These are phyloP conservation scores for Ectropis grisescens DNA, from an alignment of 1,140 invertebrate species.

Conservation along the genomic window DNA sequence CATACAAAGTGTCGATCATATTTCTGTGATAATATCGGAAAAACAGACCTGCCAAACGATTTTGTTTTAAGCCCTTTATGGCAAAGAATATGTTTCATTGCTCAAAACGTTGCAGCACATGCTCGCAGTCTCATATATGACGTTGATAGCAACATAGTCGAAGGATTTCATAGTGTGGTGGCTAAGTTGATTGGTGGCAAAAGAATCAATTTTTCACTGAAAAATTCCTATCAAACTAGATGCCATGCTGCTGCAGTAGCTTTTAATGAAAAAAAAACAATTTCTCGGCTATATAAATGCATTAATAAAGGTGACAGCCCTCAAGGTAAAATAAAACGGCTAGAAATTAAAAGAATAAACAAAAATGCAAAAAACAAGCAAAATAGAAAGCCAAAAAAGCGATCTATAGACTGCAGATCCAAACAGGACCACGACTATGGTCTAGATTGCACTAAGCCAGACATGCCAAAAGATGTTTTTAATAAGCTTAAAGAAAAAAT, in stretches of 20 bases:
- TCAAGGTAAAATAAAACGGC: not conserved
- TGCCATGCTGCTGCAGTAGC: constrained; percentile 2
- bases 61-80: too few relatives aligned
- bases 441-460: constrained; percentile 1
- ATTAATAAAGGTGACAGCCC: not conserved
- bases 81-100: too few relatives aligned
- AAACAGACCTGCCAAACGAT: too few relatives aligned
- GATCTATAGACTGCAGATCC: not conserved
- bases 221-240: constrained; percentile 1
- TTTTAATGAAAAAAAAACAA: not conserved
- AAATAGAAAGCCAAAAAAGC: constrained; percentile 1
- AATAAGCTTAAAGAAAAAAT: not conserved
- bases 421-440: constrained; percentile 2
- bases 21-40: too few relatives aligned
- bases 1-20: too few relatives aligned
- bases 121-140: not conserved
- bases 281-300: not conserved
- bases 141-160: constrained; percentile 1
- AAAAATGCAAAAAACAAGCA: not conserved
- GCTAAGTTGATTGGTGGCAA: constrained; percentile 4
- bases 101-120: not conserved
- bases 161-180: constrained; percentile 1
- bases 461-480: constrained; percentile 1
- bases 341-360: not conserved
- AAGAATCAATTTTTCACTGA: constrained; percentile 4